Conservation (phyloP, 2,888 invertebrate genomes). For the Cistogaster globosa region DNA sequence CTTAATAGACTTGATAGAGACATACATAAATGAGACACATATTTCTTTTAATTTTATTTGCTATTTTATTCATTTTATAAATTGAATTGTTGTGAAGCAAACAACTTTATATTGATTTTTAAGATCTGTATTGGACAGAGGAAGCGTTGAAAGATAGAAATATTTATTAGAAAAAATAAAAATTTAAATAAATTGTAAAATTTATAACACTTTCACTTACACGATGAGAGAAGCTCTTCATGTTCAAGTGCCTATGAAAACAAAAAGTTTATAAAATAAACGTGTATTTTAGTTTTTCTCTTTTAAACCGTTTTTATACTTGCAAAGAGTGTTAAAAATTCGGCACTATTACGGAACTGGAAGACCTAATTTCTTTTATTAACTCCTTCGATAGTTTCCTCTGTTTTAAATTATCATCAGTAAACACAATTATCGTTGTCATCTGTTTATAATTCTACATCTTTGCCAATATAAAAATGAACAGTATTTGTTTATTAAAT, state of each 20-base stretch:
- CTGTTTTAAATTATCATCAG: background rate
- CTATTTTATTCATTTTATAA: background rate
- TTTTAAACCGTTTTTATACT: background rate
- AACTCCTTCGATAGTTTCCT: background rate
- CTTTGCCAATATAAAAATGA: constrained; percentile 23
- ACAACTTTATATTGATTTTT: constrained; percentile 4
- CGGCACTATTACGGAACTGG: background rate
- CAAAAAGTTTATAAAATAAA: too few species aligned
- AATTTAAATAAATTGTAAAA: too few species aligned
- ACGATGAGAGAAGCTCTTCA: too few species aligned
- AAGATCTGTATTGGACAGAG: background rate
- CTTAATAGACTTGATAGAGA: constrained; percentile 25
- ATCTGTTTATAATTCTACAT: constrained; percentile 34
- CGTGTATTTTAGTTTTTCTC: too few species aligned
- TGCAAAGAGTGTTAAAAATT: background rate
- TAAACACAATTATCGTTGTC: background rate
- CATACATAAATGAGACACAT: background rate
- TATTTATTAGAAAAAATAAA: too few species aligned
- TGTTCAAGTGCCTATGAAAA: too few species aligned
- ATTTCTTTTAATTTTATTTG: background rate
- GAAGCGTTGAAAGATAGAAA: too few species aligned
- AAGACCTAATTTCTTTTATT: too few species aligned
- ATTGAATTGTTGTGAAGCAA: constrained; percentile 16
- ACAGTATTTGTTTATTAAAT: constrained; percentile 60
- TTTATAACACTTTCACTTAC: too few species aligned